Evolutionary conservation across 2,797 vertebrate genomes (phyloP).

Genomic region (Steatocranus sp.): DNA sequence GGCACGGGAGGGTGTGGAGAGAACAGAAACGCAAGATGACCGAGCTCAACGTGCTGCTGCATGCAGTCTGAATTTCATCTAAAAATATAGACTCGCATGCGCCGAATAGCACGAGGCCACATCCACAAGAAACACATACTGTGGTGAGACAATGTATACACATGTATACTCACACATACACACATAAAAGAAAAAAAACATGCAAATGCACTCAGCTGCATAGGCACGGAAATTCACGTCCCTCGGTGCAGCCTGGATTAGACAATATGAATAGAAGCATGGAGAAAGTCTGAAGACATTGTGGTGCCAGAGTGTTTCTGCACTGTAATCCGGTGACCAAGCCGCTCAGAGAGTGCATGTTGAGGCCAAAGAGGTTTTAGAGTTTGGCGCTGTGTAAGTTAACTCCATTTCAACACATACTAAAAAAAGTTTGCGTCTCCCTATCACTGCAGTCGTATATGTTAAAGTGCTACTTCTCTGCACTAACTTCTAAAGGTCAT

Average conservation of each 20-base stretch:
- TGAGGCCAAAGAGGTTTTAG: background rate
- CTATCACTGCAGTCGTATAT: background rate
- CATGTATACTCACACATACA: background rate
- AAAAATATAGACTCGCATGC: conserved; percentile 15
- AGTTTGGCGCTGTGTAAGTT: background rate
- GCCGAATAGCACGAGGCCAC: background rate
- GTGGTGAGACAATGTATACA: background rate
- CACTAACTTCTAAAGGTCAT: background rate
- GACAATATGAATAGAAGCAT: background rate
- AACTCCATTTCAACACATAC: background rate
- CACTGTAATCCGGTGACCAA: conserved; percentile 11
- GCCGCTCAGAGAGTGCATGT: conserved; percentile 11
- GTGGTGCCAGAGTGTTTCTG: background rate
- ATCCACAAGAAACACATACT: background rate
- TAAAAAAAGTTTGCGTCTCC: background rate
- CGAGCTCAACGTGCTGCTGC: background rate
- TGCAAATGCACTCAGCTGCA: background rate
- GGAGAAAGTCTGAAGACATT: background rate
- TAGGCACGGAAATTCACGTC: background rate
- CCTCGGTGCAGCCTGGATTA: background rate
- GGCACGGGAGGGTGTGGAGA: conserved; percentile 6
- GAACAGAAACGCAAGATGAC: conserved; percentile 16
- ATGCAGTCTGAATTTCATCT: background rate
- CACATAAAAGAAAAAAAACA: background rate
- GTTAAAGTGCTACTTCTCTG: background rate